Base-by-base conservation (phyloP, 2,888 invertebrate species). In the Galerucella nymphaeae region DNA sequence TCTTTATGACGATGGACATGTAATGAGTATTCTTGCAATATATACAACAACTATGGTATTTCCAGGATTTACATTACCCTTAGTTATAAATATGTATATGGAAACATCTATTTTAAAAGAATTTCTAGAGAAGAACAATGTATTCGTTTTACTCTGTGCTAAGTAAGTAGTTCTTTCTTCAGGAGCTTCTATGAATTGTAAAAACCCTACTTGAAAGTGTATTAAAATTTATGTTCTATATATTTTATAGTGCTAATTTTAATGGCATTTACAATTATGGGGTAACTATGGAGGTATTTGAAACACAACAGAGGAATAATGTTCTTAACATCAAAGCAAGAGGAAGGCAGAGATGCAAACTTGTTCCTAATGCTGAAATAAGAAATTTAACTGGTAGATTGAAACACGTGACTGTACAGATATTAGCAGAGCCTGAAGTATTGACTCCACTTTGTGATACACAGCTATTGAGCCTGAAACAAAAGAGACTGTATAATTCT, bases 11-110 rank as follows among this genome's bases (percentile, higher is more conserved):
- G 84, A 86, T 71, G 85, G 85, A 0, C 84, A 85, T 71, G 53
- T 79, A 16, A 77, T 85, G 9, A 80, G 82, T 61, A 81, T 85
- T 73, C 73, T 85, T 23, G 85, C 85, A 2, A 82, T 86, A 55
- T 85, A 84, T 71, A 86, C 86, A 2, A 85, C 85, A 55, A 87
- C 90, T 62, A 87, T 94, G 65, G 89, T 94, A 16, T 92, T 94
- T 77, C 95, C 96, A 9, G 94, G 94, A 1, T 94, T 95, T 85
- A 93, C 92, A 1, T 85, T 96, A 30, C 95, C 95, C 0, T 88
- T 96, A 76, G 91, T 92, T 57, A 80, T 86, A 74, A 87, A 87
- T 70, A 83, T 90, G 71, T 85, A 88, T 45, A 84, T 87, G 38
- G 88, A 89, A 61, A 88, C 90, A 14, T 87, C 89, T 53, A 89